A percentile compares a stretch with the other conserved stretches of the same genome.
These are phyloP conservation scores for Anguilla japonica DNA, from an alignment of 2,113 vertebrate species.

Conservation along the genomic window DNA sequence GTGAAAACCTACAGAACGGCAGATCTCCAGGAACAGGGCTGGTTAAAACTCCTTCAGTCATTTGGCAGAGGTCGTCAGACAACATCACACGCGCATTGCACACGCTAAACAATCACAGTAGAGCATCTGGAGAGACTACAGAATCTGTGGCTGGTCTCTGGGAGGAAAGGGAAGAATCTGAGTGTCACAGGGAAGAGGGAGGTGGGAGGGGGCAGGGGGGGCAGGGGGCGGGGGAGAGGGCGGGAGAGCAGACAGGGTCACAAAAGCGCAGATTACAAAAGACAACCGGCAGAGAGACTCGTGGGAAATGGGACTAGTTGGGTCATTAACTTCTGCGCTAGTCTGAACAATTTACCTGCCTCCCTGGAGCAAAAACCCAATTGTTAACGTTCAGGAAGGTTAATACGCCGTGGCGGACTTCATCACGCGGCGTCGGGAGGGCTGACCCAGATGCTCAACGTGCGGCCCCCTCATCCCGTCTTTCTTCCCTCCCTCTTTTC, in stretches of 20 bases:
- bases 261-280: background rate
- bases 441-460: slow-evolving; percentile 42
- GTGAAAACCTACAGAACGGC: too few relatives aligned
- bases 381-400: slow-evolving; percentile 14
- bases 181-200: background rate
- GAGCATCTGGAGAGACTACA: background rate
- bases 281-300: background rate
- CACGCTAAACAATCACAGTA: background rate
- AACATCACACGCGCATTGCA: too few relatives aligned
- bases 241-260: background rate
- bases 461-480: background rate
- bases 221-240: background rate
- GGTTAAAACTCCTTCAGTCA: too few relatives aligned
- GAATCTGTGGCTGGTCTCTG: too few relatives aligned
- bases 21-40: too few relatives aligned
- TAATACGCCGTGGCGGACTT: background rate
- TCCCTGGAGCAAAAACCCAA: slow-evolving; percentile 11
- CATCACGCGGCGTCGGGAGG: slow-evolving; percentile 19
- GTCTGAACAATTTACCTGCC: background rate
- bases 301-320: background rate
- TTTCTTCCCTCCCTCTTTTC: too few relatives aligned
- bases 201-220: too few relatives aligned
- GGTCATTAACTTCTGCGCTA: slow-evolving; percentile 11
- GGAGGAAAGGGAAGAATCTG: background rate
- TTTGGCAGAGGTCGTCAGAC: too few relatives aligned